Evolutionary conservation across 1,140 invertebrate species (phyloP).

Genomic region (Teleogryllus occipitalis): DNA sequence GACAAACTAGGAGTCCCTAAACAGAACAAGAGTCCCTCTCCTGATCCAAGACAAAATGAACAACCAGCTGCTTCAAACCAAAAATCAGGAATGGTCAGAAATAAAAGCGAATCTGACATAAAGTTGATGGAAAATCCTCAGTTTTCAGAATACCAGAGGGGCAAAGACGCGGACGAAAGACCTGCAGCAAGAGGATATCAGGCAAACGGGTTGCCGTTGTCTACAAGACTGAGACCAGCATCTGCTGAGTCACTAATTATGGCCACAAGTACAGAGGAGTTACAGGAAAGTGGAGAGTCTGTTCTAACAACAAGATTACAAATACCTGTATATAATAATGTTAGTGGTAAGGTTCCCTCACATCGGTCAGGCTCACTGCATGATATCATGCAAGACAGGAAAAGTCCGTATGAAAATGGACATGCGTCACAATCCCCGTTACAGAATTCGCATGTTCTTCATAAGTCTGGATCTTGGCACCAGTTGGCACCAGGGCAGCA

Average conservation of each 20-base stretch:
- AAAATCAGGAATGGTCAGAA: background rate
- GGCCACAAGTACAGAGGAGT: slow-evolving; percentile 29
- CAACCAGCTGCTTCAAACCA: background rate
- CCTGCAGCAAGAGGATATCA: background rate
- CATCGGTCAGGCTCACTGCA: slow-evolving; percentile 17
- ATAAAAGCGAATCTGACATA: slow-evolving; percentile 20
- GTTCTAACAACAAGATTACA: slow-evolving; percentile 39
- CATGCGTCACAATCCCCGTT: background rate
- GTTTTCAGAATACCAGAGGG: slow-evolving; percentile 11
- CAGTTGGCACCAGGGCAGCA: slow-evolving; percentile 40
- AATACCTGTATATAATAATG: slow-evolving; percentile 29
- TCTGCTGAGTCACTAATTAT: slow-evolving; percentile 22
- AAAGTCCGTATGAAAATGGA: slow-evolving; percentile 19
- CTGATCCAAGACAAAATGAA: background rate
- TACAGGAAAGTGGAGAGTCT: slow-evolving; percentile 34
- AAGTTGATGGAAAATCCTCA: slow-evolving; percentile 14
- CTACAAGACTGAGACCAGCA: slow-evolving; percentile 12
- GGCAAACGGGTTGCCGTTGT: background rate
- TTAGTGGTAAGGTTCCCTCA: background rate
- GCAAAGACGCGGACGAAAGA: background rate
- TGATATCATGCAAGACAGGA: slow-evolving; percentile 9
- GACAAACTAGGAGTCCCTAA: no score
- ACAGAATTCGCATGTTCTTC: slow-evolving; percentile 38
- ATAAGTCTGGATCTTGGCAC: slow-evolving; percentile 74
- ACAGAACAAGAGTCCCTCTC: background rate